Evolutionary conservation across 2,888 invertebrate species (phyloP), one percentile per base, ranked within the genome.

Genomic region (Alentia gelatinosa): DNA sequence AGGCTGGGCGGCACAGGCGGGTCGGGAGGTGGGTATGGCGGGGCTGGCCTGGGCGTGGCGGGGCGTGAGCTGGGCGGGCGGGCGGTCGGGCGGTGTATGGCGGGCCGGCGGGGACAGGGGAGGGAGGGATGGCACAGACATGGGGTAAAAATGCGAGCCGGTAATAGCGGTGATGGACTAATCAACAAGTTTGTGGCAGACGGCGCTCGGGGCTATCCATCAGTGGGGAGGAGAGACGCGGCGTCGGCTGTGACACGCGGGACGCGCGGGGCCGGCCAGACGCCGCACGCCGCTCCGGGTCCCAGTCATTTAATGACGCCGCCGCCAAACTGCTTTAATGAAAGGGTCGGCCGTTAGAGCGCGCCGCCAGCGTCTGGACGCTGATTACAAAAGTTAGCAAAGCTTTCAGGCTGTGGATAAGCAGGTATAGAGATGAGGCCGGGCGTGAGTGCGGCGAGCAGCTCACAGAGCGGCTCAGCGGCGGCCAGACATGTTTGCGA

Each of bases 141-240:
- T n/a, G n/a, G 63, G 63, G 47, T 42, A 42, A 63, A 63, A 63
- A 30, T 30, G 68, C 12, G 68, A 30, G 68, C 68, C 30, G 26
- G 68, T 68, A 68, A 68, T 68, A 68, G 68, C 68, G 26, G 68
- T 68, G 68, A 68, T 68, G 68, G 68, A 68, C 68, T 68, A 68
- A 68, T 68, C 68, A 68, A 68, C 68, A 68, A 68, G 68, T 68
- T 68, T 68, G 68, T 68, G 68, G 68, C 68, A 68, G 68, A 68
- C 68, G 30, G 30, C 30, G 68, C 68, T 68, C n/a, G n/a, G 30
- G 68, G 68, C 68, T 12, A 68, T 68, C 68, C 68, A 68, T 68
- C 68, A 68, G 68, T n/a, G 30, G 4, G 30, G 30, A n/a, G n/a
- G n/a, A n/a, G n/a, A n/a, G 30, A 30, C 5, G 68, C n/a, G 68